Percentiles rank a stretch among this genome's conserved stretches.
Evolutionary conservation across 1,140 invertebrate species (phyloP).

Genomic region (Caenorhabditis elegans): WBcel235 BX284606.5:8300501-8301000

Average conservation of each 20-base stretch:
- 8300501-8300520: neutral
- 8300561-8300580: neutral
- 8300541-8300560: slow-evolving; percentile 23
- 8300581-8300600: slow-evolving; percentile 25
- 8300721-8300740: slow-evolving; percentile 36
- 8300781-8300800: too few species aligned
- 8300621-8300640: slow-evolving; percentile 63
- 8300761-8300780: neutral
- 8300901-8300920: slow-evolving; percentile 67
- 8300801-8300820: slow-evolving; percentile 50
- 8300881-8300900: slow-evolving; percentile 66
- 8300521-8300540: neutral
- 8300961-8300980: slow-evolving; percentile 54
- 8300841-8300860: slow-evolving; percentile 62
- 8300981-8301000: slow-evolving; percentile 69
- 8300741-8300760: slow-evolving; percentile 52
- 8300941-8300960: slow-evolving; percentile 65
- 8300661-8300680: slow-evolving; percentile 65
- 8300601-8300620: slow-evolving; percentile 76
- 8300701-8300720: neutral
- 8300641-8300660: slow-evolving; percentile 66
- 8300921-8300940: slow-evolving; percentile 66
- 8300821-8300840: slow-evolving; percentile 51
- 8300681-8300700: slow-evolving; percentile 39
- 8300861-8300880: slow-evolving; percentile 61